Evolutionary conservation across 2,888 invertebrate species (phyloP), one percentile per base, ranked within the genome.

Genomic region (Synanthedon formicaeformis): DNA sequence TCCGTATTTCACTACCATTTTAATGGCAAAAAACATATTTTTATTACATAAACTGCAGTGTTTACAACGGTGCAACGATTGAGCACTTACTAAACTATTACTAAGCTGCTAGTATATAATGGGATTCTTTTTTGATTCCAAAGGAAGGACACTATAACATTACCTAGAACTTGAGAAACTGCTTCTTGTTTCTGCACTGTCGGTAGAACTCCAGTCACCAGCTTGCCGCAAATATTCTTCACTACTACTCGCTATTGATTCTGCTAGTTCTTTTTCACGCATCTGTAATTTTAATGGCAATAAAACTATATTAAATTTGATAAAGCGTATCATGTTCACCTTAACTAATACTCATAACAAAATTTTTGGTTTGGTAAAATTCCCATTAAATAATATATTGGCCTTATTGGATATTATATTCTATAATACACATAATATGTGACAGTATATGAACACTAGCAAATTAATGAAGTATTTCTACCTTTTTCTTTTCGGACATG

Each of bases 181-280:
- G 73, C 45, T 74, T 54, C 65, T 73, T 34, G 62, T 73, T 40
- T 81, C 83, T 0, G 77, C 69, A 55, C 66, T 75, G 49, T 81
- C 79, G 0, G 71, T 66, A 3, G 79, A 71, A 55, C 74, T 80
- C 78, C 83, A 81, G 57, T 78, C 75, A 45, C 76, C 78, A 51
- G 78, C 72, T 54, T 82, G 78, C 50, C 81, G 67, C 50, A 86
- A 63, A 56, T 85, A 86, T 58, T 86, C 84, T 55, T 85, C 86
- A 56, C 83, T 84, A 52, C 79, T 81, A 58, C 78, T 81, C 23
- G 85, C 81, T 65, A 85, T 73, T 2, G 80, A 75, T 56, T 85
- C 86, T 12, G 84, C 77, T 41, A 86, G 59, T 50, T 81, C 82
- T 12, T 66, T 62, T 55, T 80, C 82, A 34, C 75, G 67, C 55